phyloP scores from a whole-genome alignment of 2,888 invertebrate species.

The Dasysyrphus tricinctus region DNA sequence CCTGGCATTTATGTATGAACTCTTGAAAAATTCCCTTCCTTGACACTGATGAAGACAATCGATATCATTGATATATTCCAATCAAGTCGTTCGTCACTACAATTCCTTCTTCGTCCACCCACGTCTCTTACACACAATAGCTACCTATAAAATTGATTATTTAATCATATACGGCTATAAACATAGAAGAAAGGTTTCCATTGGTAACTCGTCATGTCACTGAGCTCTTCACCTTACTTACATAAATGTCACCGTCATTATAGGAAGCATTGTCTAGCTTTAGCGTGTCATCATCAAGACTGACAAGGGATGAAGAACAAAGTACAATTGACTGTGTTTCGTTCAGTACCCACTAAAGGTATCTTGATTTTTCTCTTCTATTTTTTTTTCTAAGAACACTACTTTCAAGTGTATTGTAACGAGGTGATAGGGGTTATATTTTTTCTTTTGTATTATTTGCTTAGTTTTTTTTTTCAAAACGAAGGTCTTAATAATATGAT shows the following conservation, averaged over 20 bases:
- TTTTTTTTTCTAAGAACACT: constrained; percentile 27
- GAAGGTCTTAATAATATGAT: constrained; percentile 19
- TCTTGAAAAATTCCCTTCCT: background rate
- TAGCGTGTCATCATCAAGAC: constrained; percentile 36
- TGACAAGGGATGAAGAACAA: constrained; percentile 46
- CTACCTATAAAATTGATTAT: constrained; percentile 49
- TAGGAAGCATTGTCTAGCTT: constrained; percentile 12
- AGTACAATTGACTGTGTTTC: constrained; percentile 51
- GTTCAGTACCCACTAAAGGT: background rate
- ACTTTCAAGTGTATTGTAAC: constrained; percentile 51
- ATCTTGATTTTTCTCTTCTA: background rate
- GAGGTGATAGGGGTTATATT: constrained; percentile 21
- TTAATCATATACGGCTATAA: constrained; percentile 17
- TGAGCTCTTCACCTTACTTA: constrained; percentile 30
- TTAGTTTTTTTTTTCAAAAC: background rate
- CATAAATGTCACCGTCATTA: constrained; percentile 47
- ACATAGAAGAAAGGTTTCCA: constrained; percentile 32
- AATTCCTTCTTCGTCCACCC: background rate
- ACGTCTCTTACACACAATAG: constrained; percentile 44
- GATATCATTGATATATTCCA: constrained; percentile 29
- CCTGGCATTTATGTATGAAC: background rate
- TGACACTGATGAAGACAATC: constrained; percentile 21
- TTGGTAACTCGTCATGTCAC: constrained; percentile 23
- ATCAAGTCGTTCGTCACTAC: constrained; percentile 1
- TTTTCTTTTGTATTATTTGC: no score